Evolutionary conservation across 2,797 vertebrate species (phyloP).

Genomic region (Falco berigora): DNA sequence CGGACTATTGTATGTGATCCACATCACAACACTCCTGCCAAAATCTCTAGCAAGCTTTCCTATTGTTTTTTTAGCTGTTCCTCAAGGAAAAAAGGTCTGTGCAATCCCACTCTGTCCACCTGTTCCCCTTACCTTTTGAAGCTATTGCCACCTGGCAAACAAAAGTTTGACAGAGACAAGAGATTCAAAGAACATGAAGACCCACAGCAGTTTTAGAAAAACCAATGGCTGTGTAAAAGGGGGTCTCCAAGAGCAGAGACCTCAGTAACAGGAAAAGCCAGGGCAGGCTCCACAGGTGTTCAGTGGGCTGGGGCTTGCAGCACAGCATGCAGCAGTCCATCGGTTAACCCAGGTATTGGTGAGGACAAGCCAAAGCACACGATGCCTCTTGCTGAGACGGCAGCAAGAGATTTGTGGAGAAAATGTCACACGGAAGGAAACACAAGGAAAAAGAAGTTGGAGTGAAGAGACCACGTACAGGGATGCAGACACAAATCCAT

Average conservation of each 20-base stretch:
- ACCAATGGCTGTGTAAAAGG: background rate
- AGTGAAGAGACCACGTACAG: background rate
- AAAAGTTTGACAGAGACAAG: background rate
- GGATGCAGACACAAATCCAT: background rate
- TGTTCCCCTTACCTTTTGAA: background rate
- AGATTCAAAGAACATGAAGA: background rate
- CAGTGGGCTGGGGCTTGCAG: background rate
- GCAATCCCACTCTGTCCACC: background rate
- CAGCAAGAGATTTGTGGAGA: background rate
- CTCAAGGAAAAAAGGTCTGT: slow-evolving; percentile 17
- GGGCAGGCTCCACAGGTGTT: background rate
- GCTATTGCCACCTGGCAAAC: background rate
- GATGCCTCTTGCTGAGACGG: background rate
- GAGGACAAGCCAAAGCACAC: background rate
- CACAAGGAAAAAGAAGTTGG: background rate
- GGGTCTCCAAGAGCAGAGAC: background rate
- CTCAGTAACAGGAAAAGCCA: background rate
- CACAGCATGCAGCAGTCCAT: background rate
- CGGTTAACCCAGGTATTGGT: rapidly evolving
- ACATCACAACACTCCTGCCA: background rate
- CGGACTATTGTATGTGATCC: background rate
- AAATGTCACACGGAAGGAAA: background rate
- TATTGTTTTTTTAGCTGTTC: background rate
- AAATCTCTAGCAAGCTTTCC: background rate
- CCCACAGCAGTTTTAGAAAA: background rate